Conservation (phyloP, 2,888 invertebrate species). For the Pristionchus exspectatus region DNA sequence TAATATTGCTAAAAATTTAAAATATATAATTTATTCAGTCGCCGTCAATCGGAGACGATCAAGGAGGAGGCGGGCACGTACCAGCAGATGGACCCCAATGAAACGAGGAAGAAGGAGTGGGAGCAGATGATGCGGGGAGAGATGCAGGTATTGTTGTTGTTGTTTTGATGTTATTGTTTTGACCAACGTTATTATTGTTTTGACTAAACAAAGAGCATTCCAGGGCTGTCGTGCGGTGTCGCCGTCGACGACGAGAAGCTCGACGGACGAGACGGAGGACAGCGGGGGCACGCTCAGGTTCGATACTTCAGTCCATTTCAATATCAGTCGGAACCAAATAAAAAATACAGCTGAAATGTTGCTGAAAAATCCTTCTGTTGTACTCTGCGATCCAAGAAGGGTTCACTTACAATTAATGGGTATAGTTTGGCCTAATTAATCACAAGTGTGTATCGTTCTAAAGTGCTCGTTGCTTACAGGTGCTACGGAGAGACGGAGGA, state of each 20-base stretch:
- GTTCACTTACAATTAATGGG: background rate
- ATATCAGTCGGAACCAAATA: too few species aligned
- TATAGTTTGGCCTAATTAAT: background rate
- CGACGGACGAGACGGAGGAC: slow-evolving; percentile 54
- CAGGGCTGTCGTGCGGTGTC: background rate
- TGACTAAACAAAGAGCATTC: too few species aligned
- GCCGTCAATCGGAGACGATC: slow-evolving; percentile 54
- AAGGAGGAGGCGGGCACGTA: slow-evolving; percentile 44
- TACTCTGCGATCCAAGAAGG: too few species aligned
- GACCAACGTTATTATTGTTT: background rate
- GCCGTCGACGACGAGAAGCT: slow-evolving; percentile 1
- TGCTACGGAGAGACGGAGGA: slow-evolving; percentile 34
- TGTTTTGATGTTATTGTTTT: background rate
- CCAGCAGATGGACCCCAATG: slow-evolving; percentile 37
- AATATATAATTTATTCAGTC: background rate
- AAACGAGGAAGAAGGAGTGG: background rate
- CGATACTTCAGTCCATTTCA: background rate
- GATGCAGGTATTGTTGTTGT: background rate
- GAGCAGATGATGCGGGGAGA: slow-evolving; percentile 31
- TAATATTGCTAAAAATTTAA: background rate
- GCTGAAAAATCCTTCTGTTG: too few species aligned
- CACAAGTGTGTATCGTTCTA: background rate
- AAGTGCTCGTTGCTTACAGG: background rate
- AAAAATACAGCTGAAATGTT: too few species aligned
- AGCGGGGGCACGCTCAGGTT: slow-evolving; percentile 60